A percentile compares a stretch with the other conserved stretches of the same genome.
phyloP scores from a whole-genome alignment of 2,888 invertebrate species.

The Drosophila rellima region DNA sequence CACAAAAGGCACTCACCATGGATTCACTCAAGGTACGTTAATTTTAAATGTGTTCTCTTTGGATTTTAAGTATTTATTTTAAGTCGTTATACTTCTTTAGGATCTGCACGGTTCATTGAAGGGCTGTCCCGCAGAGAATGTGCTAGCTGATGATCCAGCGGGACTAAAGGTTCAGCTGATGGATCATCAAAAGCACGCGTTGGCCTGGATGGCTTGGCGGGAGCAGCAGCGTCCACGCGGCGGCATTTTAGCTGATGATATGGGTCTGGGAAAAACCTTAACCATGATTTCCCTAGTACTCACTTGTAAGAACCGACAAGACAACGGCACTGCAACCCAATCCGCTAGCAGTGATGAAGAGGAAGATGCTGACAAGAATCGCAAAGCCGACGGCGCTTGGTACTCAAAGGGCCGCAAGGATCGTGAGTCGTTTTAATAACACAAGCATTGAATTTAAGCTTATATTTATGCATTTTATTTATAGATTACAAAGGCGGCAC shows the following conservation, averaged over 20 bases:
- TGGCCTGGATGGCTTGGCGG: slow-evolving; percentile 96
- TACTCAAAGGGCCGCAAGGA: slow-evolving; percentile 80
- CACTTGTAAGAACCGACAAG: slow-evolving; percentile 86
- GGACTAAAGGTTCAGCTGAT: slow-evolving; percentile 90
- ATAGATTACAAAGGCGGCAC: slow-evolving; percentile 89
- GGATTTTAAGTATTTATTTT: too few species aligned
- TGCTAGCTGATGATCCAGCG: slow-evolving; percentile 88
- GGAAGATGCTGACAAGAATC: slow-evolving; percentile 35
- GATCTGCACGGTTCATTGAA: slow-evolving; percentile 90
- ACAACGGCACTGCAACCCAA: slow-evolving; percentile 49
- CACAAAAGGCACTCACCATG: slow-evolving; percentile 89
- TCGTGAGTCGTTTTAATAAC: slow-evolving; percentile 62
- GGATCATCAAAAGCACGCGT: slow-evolving; percentile 93
- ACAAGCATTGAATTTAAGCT: neutral
- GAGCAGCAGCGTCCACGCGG: slow-evolving; percentile 94
- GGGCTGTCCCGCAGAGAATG: slow-evolving; percentile 89
- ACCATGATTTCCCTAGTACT: slow-evolving; percentile 92
- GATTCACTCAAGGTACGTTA: slow-evolving; percentile 88
- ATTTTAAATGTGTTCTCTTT: neutral
- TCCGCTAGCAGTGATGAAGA: slow-evolving; percentile 67
- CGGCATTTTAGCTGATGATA: slow-evolving; percentile 92
- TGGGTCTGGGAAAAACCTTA: slow-evolving; percentile 89
- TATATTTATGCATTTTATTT: neutral
- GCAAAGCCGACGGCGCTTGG: slow-evolving; percentile 65
- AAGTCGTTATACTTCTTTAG: slow-evolving; percentile 53